These are phyloP conservation scores for Tetraneura akinire DNA, from an alignment of 1,140 invertebrate species.

Conservation along the genomic window DNA sequence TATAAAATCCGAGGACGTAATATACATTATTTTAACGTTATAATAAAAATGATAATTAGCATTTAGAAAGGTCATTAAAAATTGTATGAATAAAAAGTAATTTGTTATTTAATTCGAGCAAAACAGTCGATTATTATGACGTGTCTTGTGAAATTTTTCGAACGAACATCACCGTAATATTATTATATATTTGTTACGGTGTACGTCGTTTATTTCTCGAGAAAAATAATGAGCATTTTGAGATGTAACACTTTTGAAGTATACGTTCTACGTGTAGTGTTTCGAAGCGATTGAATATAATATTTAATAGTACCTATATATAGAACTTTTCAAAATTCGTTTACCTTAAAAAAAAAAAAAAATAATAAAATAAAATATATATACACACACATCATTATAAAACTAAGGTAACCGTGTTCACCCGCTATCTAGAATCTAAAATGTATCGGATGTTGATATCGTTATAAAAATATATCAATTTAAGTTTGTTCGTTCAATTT, in stretches of 20 bases:
- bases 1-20: too few relatives aligned
- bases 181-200: neutral
- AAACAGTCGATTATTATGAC: neutral
- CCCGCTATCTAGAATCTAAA: too few relatives aligned
- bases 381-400: slow-evolving; percentile 16
- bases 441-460: too few relatives aligned
- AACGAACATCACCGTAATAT: neutral
- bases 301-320: too few relatives aligned
- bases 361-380: too few relatives aligned
- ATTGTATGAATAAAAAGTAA: neutral
- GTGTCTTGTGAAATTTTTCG: too few relatives aligned
- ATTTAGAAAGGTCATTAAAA: neutral
- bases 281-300: neutral
- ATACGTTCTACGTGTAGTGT: neutral
- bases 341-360: neutral
- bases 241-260: neutral
- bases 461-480: too few relatives aligned
- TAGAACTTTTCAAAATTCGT: neutral
- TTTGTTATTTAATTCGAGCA: neutral
- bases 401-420: too few relatives aligned
- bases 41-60: neutral
- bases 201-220: neutral
- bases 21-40: too few relatives aligned
- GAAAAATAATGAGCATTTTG: slow-evolving; percentile 27
- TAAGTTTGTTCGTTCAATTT: too few relatives aligned